phyloP scores from a whole-genome alignment of 2,113 vertebrate genomes.

The Salminus brasiliensis region DNA sequence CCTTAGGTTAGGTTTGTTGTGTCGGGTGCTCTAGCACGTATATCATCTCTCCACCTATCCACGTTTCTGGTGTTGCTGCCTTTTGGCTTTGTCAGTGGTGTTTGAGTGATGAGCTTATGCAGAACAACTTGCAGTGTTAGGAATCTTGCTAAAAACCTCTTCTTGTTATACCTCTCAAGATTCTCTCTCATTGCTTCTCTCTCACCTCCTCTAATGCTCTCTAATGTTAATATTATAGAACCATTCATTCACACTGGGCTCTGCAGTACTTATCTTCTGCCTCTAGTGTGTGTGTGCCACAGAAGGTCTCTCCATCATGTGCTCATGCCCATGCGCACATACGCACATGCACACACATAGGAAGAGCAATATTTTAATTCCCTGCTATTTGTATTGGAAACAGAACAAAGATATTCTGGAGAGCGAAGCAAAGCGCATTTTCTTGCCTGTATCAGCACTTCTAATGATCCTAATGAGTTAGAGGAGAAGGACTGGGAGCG shows the following conservation, averaged over 20 bases:
- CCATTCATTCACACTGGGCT: constrained; percentile 43
- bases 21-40: too few species aligned
- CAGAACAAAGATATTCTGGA: constrained; percentile 78
- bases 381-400: constrained; percentile 78
- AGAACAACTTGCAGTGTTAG: too few species aligned
- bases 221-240: constrained; percentile 29
- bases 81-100: too few species aligned
- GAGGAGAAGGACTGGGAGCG: constrained; percentile 62
- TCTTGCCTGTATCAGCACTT: constrained; percentile 77
- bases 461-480: constrained; percentile 75
- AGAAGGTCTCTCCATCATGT: constrained; percentile 54
- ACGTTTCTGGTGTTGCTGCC: too few species aligned
- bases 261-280: constrained; percentile 65
- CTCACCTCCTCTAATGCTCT: constrained; percentile 10
- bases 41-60: too few species aligned
- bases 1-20: too few species aligned
- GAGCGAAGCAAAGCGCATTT: constrained; percentile 73
- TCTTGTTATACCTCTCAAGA: neutral
- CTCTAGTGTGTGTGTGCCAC: constrained; percentile 59
- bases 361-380: constrained; percentile 74
- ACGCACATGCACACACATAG: constrained; percentile 58
- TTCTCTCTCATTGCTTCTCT: constrained; percentile 55
- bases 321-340: constrained; percentile 25
- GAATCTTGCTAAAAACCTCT: too few species aligned
- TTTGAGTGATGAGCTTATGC: too few species aligned